Evolutionary conservation across 2,797 vertebrate species (phyloP).

Genomic region (Intellagama lesueurii): DNA sequence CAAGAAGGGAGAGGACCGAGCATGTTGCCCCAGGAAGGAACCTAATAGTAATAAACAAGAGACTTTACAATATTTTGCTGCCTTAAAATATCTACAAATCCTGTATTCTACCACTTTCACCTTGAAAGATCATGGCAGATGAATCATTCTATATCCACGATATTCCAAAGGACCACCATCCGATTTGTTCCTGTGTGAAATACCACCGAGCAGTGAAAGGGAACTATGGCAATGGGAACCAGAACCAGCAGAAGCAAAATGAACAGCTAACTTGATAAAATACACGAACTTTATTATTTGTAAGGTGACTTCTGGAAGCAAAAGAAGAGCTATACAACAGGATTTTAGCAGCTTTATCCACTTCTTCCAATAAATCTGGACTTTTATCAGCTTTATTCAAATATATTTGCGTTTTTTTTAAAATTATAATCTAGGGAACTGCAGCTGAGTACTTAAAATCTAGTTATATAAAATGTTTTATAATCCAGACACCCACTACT

Average conservation of each 20-base stretch:
- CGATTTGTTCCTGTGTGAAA: background rate
- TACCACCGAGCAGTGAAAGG: background rate
- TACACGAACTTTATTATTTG: background rate
- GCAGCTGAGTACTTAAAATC: background rate
- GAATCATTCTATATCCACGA: background rate
- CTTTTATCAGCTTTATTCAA: constrained; percentile 31
- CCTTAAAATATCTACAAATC: background rate
- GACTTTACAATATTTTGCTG: constrained; percentile 25
- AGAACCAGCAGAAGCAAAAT: background rate
- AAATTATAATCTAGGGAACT: background rate
- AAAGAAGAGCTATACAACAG: background rate
- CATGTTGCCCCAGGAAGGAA: background rate
- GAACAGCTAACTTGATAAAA: background rate
- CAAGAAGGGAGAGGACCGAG: background rate
- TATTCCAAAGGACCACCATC: background rate
- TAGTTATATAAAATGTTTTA: background rate
- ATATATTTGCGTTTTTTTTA: background rate
- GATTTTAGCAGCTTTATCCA: background rate
- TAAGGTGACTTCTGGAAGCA: background rate
- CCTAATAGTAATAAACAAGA: background rate
- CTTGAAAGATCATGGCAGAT: background rate
- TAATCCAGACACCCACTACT: no score
- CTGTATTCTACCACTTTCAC: background rate
- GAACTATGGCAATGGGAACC: background rate
- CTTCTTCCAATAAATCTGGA: constrained; percentile 14